A percentile compares a stretch with the other conserved stretches of the same genome.
phyloP scores from a whole-genome alignment of 2,888 invertebrate genomes.

The Cryptophagus acutangulus region DNA sequence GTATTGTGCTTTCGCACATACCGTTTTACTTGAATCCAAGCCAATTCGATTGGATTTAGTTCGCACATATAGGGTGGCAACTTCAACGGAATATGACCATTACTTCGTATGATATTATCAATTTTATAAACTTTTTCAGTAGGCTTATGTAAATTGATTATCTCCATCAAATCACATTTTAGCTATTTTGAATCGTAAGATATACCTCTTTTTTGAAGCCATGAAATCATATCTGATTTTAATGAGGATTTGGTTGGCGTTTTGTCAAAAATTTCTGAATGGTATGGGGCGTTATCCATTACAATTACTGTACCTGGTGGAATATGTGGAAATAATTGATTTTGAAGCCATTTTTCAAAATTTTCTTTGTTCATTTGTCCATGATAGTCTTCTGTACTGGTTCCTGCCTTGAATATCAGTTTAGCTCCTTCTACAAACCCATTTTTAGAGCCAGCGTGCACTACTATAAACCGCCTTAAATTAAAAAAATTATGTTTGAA shows the following conservation, averaged over 20 bases:
- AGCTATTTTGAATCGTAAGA: constrained; percentile 8
- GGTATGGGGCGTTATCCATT: constrained; percentile 22
- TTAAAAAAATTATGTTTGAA: too few species aligned
- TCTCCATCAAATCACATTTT: constrained; percentile 9
- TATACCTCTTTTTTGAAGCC: constrained; percentile 7
- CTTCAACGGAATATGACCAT: constrained; percentile 14
- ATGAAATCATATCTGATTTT: too few species aligned
- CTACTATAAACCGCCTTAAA: constrained; percentile 8
- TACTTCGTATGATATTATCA: constrained; percentile 6
- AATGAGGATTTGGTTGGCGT: too few species aligned
- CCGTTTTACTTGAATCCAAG: constrained; percentile 13
- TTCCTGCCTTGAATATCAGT: constrained; percentile 12
- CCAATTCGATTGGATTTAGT: constrained; percentile 19
- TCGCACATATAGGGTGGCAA: constrained; percentile 14
- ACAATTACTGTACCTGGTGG: constrained; percentile 19
- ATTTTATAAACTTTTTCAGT: constrained; percentile 14
- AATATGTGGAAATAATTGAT: constrained; percentile 18
- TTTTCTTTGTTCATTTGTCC: constrained; percentile 20
- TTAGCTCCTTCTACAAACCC: constrained; percentile 8
- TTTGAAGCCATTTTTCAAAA: constrained; percentile 21
- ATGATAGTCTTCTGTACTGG: constrained; percentile 18
- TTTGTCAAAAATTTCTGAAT: constrained; percentile 12
- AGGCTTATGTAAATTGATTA: constrained; percentile 9
- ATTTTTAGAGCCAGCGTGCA: constrained; percentile 9
- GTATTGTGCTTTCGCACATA: constrained; percentile 10